Percentiles rank a stretch among this genome's conserved stretches.
These are phyloP conservation scores for Orthosia cruda DNA, from an alignment of 2,888 invertebrate genomes.

Conservation along the genomic window DNA sequence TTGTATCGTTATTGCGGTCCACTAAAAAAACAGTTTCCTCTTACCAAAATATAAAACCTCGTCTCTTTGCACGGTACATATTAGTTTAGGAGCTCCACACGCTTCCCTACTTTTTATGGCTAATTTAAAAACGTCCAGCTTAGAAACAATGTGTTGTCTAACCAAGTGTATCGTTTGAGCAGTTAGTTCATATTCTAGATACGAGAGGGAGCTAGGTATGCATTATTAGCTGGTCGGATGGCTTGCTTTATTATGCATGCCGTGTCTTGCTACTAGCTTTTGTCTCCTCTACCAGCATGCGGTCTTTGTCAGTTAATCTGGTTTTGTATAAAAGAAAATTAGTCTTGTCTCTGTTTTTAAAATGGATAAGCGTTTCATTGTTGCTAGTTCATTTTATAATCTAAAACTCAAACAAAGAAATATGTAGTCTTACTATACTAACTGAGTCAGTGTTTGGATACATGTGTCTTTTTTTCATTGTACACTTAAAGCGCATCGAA, in stretches of 20 bases:
- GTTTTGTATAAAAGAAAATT: constrained; percentile 47
- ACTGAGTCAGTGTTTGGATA: not conserved
- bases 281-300: constrained; percentile 45
- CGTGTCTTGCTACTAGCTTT: constrained; percentile 46
- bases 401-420: no score
- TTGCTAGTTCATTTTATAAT: no score
- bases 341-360: constrained; percentile 7
- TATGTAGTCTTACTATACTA: no score
- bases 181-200: constrained; percentile 58
- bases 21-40: constrained; percentile 31
- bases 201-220: constrained; percentile 63
- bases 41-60: constrained; percentile 27
- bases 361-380: not conserved
- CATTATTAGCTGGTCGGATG: constrained; percentile 63
- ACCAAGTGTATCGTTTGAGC: constrained; percentile 45
- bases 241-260: constrained; percentile 56
- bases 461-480: no score
- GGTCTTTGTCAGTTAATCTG: constrained; percentile 57
- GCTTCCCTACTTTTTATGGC: constrained; percentile 23
- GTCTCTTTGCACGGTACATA: constrained; percentile 13
- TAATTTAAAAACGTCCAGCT: constrained; percentile 43
- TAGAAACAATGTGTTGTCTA: constrained; percentile 45
- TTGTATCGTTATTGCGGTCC: constrained; percentile 35
- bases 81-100: constrained; percentile 37
- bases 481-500: no score